These are phyloP conservation scores for Cyanoderma ruficeps DNA, from an alignment of 2,113 vertebrate species.

Conservation along the genomic window DNA sequence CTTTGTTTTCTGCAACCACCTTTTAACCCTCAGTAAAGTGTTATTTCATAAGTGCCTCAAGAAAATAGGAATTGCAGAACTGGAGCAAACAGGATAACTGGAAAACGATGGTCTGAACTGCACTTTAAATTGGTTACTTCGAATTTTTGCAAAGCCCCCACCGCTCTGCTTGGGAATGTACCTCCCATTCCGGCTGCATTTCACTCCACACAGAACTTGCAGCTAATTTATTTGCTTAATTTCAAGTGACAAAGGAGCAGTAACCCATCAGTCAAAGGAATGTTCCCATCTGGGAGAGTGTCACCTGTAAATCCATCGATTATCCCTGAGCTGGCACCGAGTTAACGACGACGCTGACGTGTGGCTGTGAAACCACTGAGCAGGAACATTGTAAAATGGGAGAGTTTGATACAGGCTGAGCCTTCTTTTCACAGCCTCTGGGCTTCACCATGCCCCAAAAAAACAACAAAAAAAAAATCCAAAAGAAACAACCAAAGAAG, in stretches of 20 bases:
- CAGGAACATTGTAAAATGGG: neutral
- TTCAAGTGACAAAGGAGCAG: neutral
- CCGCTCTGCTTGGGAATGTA: neutral
- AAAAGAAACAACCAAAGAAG: neutral
- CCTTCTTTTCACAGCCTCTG: neutral
- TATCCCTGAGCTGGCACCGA: neutral
- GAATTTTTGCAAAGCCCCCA: neutral
- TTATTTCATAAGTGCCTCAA: neutral
- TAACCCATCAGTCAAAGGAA: neutral
- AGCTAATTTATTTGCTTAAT: conserved; percentile 1
- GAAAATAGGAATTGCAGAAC: too few relatives aligned
- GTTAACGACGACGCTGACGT: neutral
- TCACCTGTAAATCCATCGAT: conserved; percentile 10
- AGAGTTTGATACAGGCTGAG: neutral
- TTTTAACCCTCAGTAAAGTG: neutral
- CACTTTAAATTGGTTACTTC: neutral
- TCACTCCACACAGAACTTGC: neutral
- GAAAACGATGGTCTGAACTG: neutral
- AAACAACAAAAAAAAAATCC: neutral
- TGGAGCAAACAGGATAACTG: rapidly evolving
- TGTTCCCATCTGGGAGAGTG: neutral
- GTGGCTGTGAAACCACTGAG: neutral
- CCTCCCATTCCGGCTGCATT: neutral
- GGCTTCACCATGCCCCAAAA: neutral
- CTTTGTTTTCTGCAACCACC: neutral